phyloP scores from a whole-genome alignment of 2,888 invertebrate species.

The Polydrusus tereticollis region DNA sequence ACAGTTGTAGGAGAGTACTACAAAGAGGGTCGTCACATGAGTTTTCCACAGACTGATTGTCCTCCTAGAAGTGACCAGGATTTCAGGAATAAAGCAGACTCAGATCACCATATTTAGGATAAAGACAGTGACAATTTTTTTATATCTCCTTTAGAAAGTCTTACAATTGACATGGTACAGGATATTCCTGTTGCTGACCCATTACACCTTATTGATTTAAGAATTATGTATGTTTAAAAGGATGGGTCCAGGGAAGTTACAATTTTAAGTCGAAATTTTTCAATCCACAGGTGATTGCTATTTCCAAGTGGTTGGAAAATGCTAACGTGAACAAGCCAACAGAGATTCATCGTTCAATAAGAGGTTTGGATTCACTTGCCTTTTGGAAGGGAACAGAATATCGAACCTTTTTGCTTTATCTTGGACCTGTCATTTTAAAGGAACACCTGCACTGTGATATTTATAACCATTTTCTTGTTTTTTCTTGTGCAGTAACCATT shows the following conservation, averaged over 20 bases:
- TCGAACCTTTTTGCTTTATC: constrained; percentile 46
- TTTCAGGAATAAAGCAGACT: constrained; percentile 37
- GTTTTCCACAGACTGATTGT: constrained; percentile 32
- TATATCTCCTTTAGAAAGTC: constrained; percentile 21
- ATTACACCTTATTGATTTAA: constrained; percentile 43
- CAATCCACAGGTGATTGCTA: constrained; percentile 28
- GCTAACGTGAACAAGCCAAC: constrained; percentile 38
- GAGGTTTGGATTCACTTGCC: constrained; percentile 38
- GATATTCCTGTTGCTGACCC: constrained; percentile 46
- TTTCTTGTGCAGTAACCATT: constrained; percentile 48
- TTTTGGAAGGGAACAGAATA: constrained; percentile 50
- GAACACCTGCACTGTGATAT: constrained; percentile 33
- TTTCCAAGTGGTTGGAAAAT: constrained; percentile 47
- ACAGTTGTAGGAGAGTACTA: constrained; percentile 50
- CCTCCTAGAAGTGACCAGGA: constrained; percentile 35
- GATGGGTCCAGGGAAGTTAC: constrained; percentile 49
- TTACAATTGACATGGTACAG: constrained; percentile 44
- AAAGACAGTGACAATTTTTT: too few species aligned
- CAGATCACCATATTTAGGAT: constrained; percentile 41
- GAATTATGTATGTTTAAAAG: constrained; percentile 43
- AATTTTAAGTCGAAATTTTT: constrained; percentile 45
- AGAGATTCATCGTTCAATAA: constrained; percentile 49
- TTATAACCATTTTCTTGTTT: constrained; percentile 43
- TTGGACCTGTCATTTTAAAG: constrained; percentile 37
- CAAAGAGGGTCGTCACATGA: constrained; percentile 1